Evolutionary conservation across 2,888 invertebrate species (phyloP), one percentile per base, ranked within the genome.

Genomic region (Erannis defoliaria): DNA sequence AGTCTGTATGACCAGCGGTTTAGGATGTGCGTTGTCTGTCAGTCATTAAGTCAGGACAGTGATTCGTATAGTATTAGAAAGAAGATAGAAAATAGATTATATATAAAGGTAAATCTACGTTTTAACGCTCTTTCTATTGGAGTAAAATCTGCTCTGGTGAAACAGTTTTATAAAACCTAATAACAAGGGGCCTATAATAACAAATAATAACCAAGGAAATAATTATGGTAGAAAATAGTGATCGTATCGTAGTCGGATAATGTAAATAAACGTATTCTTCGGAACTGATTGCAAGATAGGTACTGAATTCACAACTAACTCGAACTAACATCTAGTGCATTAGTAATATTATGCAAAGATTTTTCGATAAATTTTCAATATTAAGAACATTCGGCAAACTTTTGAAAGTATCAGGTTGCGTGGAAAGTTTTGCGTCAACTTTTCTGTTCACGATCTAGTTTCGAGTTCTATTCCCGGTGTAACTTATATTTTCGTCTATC

Each of bases 361-460:
- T 73, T 73, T 75, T 70, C 76, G 66, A 77, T 78, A 74, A 76
- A 76, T 76, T 78, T 77, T 74, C 74, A 76, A 78, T 77, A 76
- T 72, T 67, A 67, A 55, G 62, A 73, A 67, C 55, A 59, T 62
- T 67, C 58, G 58, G 60, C 40, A 40, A 56, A 59, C 48, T 64
- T 42, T 64, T 43, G n/a, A 49, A 62, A 65, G 65, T 63, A 64
- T 60, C 63, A 58, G 51, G 43, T 57, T 48, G 50, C 40, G 35
- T 31, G 23, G 16, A 18, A 63, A 65, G 65, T 68, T 68, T 58
- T n/a, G 38, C 50, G 64, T 42, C 45, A 60, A 64, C 49, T 64
- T 56, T 55, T 56, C 61, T 63, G 45, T 46, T 58, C 45, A 9
- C 37, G 49, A 61, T 63, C 58, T 53, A 66, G 60, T 63, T 62